A percentile compares a stretch with the other conserved stretches of the same genome.
Conservation (phyloP, 2,113 vertebrate species). For the Rhineura floridana region DNA sequence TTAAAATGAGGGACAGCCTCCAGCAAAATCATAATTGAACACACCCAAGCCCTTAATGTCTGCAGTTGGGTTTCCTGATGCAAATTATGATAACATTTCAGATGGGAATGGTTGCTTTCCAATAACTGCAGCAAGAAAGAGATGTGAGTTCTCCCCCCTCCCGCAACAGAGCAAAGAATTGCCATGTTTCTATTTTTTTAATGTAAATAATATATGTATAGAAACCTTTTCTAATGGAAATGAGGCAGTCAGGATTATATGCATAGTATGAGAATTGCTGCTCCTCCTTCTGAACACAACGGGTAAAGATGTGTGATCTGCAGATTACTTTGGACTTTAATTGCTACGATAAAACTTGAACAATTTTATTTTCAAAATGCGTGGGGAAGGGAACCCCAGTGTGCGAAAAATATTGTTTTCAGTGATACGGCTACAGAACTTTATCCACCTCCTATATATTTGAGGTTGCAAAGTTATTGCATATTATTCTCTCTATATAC, state of each 20-base stretch:
- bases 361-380: slow-evolving; percentile 62
- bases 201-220: slow-evolving; percentile 78
- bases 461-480: slow-evolving; percentile 46
- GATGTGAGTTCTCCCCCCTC: slow-evolving; percentile 57
- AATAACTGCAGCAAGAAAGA: slow-evolving; percentile 70
- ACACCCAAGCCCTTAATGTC: slow-evolving; percentile 73
- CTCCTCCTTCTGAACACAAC: slow-evolving; percentile 64
- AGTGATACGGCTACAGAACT: slow-evolving; percentile 60
- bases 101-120: slow-evolving; percentile 69
- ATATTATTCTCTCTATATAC: background rate
- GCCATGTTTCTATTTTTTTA: slow-evolving; percentile 58
- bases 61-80: slow-evolving; percentile 72
- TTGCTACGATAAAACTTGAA: slow-evolving; percentile 73
- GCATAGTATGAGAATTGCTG: slow-evolving; percentile 60
- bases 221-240: slow-evolving; percentile 78
- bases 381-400: slow-evolving; percentile 17
- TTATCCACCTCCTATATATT: slow-evolving; percentile 58
- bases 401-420: slow-evolving; percentile 70
- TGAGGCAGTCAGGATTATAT: slow-evolving; percentile 70
- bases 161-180: slow-evolving; percentile 72
- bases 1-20: slow-evolving; percentile 75
- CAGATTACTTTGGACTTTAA: slow-evolving; percentile 75
- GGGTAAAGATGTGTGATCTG: slow-evolving; percentile 55
- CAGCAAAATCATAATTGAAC: slow-evolving; percentile 73
- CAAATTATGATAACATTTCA: slow-evolving; percentile 73